These are phyloP conservation scores for Merodon equestris DNA, from an alignment of 2,888 invertebrate genomes.

Conservation along the genomic window DNA sequence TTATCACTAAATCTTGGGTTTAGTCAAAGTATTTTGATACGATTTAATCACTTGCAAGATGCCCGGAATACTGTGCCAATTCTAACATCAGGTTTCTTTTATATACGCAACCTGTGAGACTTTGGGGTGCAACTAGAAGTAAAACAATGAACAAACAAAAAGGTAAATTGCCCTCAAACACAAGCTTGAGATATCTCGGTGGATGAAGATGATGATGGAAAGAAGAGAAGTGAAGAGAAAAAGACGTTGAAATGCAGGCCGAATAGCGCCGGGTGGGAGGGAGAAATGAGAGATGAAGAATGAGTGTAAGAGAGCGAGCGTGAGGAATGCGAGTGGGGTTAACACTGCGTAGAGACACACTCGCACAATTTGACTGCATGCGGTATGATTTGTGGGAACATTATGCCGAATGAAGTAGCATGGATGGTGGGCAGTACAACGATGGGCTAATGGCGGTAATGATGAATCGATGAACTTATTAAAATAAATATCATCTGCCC, in stretches of 20 bases:
- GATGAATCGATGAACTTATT: too few relatives aligned
- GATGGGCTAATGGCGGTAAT: too few relatives aligned
- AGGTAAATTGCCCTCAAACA: constrained; percentile 64
- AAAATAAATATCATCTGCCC: too few relatives aligned
- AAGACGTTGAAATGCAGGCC: constrained; percentile 14
- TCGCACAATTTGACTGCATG: too few relatives aligned
- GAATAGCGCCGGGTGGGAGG: not conserved
- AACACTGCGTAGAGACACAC: too few relatives aligned
- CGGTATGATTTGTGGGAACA: too few relatives aligned
- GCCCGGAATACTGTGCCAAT: constrained; percentile 79
- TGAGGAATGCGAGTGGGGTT: constrained; percentile 31
- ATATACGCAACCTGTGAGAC: constrained; percentile 73
- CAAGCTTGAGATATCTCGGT: constrained; percentile 10
- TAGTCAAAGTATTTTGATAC: constrained; percentile 70
- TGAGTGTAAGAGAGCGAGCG: constrained; percentile 10
- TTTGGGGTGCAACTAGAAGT: constrained; percentile 60
- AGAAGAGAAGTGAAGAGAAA: constrained; percentile 30
- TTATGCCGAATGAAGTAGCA: too few relatives aligned
- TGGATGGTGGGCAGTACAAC: too few relatives aligned
- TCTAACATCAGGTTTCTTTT: constrained; percentile 77
- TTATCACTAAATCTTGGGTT: constrained; percentile 39
- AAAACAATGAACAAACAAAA: constrained; percentile 3
- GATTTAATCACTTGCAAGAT: constrained; percentile 76
- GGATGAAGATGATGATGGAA: constrained; percentile 33
- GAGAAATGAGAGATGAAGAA: not conserved